Base-by-base conservation (phyloP, 2,113 vertebrate genomes). In the Hucho hucho region DNA sequence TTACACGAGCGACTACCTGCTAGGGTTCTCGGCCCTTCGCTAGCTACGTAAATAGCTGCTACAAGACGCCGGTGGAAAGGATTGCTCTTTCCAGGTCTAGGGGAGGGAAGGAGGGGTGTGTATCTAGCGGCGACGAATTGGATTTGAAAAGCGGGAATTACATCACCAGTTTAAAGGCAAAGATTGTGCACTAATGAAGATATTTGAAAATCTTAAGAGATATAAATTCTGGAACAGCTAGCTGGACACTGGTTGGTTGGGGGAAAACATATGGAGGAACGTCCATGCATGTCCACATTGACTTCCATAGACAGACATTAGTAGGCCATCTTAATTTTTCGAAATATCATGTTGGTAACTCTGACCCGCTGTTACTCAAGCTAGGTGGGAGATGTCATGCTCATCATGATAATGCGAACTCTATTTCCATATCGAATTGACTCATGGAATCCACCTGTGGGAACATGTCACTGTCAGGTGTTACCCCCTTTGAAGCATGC, bases 61-160 rank as follows among this genome's bases (percentile, higher is more conserved):
- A 77, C 85, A 82, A 92, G 88, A 89, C 90, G 89, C 89, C 79
- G 89, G 89, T 86, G 73, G 84, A 77, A 80, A 78, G 79, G 86
- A 87, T 87, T 70, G 87, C 83, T 79, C 75, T 88, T 79, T 81
- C 79, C 88, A 71, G 87, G 87, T 88, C 85, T 86, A 75, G 64
- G 37, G 73, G 71, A 79, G 84, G 37, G 37, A 43, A 43, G 37
- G 37, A 43, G 37, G 37, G 9, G 37, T 87, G 86, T 80, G 81
- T 87, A 32, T 43, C 37, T 80, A 79, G 78, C 79, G 86, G 82
- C 86, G 79, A 75, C n/a, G 9, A 43, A 43, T 43, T 43, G 37
- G 72, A 76, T 70, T 75, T 70, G 20, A 74, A 77, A 16, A 81
- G 72, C 72, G 76, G 78, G 75, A 81, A 69, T 77, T 65, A 67